These are phyloP conservation scores for Battus philenor DNA, from an alignment of 1,140 invertebrate genomes.

Conservation along the genomic window DNA sequence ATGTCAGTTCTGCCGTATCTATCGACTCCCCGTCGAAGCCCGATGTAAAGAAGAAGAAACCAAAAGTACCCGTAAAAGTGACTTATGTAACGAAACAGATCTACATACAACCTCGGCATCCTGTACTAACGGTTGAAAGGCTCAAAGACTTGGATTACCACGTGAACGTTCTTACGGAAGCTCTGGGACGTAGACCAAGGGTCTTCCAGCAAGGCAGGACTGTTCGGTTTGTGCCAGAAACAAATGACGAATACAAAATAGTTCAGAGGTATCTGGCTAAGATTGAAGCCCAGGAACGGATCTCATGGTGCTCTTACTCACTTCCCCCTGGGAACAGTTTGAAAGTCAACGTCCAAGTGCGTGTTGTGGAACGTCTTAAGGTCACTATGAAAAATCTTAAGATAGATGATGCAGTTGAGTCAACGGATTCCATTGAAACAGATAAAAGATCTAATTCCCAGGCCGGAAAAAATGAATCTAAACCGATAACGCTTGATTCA, in stretches of 20 bases:
- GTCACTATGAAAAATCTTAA: conserved; percentile 2
- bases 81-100: conserved; percentile 8
- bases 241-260: not conserved
- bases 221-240: conserved; percentile 3
- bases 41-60: no score
- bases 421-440: no score
- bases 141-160: conserved; percentile 1
- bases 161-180: not conserved
- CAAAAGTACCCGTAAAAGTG: not conserved
- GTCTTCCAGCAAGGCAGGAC: not conserved
- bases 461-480: no score
- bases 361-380: not conserved
- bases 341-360: conserved; percentile 2
- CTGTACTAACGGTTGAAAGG: conserved; percentile 1
- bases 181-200: not conserved
- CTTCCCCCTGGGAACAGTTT: conserved; percentile 4
- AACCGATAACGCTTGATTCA: no score
- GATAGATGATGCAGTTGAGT: no score
- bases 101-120: not conserved
- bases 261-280: conserved; percentile 1
- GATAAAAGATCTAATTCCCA: no score
- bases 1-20: not conserved
- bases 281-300: not conserved
- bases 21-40: not conserved
- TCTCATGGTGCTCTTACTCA: conserved; percentile 3